phyloP scores from a whole-genome alignment of 2,797 vertebrate genomes.

The Neosalanx taihuensis region DNA sequence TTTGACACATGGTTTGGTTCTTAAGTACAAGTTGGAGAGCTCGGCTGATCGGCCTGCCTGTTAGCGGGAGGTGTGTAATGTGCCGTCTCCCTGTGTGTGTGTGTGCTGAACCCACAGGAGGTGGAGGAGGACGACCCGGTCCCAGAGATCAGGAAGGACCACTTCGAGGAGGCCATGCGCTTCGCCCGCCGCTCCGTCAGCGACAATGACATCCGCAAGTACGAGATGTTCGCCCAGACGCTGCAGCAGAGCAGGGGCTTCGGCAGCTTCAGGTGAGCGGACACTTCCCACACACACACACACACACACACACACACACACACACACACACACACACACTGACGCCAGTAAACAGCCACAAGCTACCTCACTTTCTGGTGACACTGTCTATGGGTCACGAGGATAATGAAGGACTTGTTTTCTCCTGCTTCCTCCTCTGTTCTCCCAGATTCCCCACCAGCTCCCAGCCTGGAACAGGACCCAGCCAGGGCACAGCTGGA shows the following conservation, averaged over 20 bases:
- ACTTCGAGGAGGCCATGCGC: constrained; percentile 91
- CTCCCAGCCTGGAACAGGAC: constrained; percentile 75
- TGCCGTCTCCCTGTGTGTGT: neutral
- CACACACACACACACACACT: neutral
- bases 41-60: too few species aligned
- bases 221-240: constrained; percentile 90
- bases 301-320: neutral
- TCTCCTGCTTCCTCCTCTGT: neutral
- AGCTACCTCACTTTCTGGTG: too few species aligned
- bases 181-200: constrained; percentile 89
- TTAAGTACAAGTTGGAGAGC: too few species aligned
- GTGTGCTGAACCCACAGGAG: constrained; percentile 63
- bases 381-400: too few species aligned
- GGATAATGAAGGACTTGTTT: neutral
- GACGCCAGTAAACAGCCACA: neutral
- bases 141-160: constrained; percentile 86
- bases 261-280: constrained; percentile 83
- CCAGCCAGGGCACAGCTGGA: constrained; percentile 80
- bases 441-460: constrained; percentile 81
- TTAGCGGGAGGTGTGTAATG: neutral
- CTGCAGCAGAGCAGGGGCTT: constrained; percentile 89
- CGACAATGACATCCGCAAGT: constrained; percentile 89
- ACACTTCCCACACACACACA: neutral
- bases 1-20: too few species aligned
- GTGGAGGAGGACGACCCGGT: constrained; percentile 87